Evolutionary conservation across 1,140 invertebrate genomes (phyloP), one percentile per base, ranked within the genome.

Genomic region (Penaeus indicus): DNA sequence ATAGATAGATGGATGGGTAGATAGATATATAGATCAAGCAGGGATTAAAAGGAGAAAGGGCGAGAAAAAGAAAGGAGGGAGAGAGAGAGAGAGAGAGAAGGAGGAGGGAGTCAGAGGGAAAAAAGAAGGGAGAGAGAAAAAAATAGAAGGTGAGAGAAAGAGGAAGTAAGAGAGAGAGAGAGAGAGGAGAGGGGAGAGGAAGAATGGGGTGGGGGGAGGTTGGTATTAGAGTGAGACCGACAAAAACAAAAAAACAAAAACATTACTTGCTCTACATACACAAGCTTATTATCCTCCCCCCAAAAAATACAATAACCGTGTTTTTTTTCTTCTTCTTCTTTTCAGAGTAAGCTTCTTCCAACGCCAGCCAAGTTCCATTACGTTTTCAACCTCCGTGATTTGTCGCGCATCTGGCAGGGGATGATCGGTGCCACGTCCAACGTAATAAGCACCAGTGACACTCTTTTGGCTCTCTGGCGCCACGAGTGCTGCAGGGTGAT

Each of bases 281-380:
- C 25, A 27, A 8, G 1, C 4, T 32, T 18, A 25, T 78, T 32
- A 1, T 32, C 32, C 38, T 42, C 7, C 5, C 11, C 11, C 10
- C 54, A 11, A 54, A 54, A 54, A 0, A 11, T 16, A 54, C 54
- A n/a, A 5, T 78, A n/a, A 22, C 77, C 25, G 19, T 8, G 11
- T 38, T 7, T 42, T 21, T 78, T 19, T 67, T 54, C 87, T 86
- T 80, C 85, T 82, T 90, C 85, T 64, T 75, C 91, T 90, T 54
- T 77, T n/a, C 84, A 94, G 93, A 92, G 93, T 1, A 96, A 96
- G 90, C 94, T 99, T 91, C 93, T 99, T 86, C 98, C 98, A 18
- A 99, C 98, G 54, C 98, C 98, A 42, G 97, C 98, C 0, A 99
- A 99, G 93, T 99, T 99, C 93, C 98, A 99, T 93, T 99, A 99